Percentiles rank a stretch among this genome's conserved stretches.
Evolutionary conservation across 2,888 invertebrate genomes (phyloP).

Genomic region (Agrochola litura): DNA sequence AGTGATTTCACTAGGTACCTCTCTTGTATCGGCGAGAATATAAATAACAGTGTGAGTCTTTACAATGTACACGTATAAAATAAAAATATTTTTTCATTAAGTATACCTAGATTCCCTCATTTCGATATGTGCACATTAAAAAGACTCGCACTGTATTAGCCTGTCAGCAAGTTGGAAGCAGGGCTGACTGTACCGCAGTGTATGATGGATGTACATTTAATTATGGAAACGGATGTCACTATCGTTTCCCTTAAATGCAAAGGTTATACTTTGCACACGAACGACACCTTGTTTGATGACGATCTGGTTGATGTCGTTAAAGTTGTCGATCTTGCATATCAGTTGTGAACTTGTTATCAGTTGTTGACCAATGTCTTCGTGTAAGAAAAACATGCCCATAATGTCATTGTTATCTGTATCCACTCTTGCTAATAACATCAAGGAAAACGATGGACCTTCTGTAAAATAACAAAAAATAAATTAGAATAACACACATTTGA

Average conservation of each 20-base stretch:
- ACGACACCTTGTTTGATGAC: constrained; percentile 64
- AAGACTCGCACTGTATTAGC: not conserved
- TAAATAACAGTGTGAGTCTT: too few relatives aligned
- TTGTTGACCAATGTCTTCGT: constrained; percentile 19
- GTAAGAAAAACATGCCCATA: constrained; percentile 53
- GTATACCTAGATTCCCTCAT: too few relatives aligned
- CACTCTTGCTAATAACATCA: constrained; percentile 51
- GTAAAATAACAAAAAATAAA: constrained; percentile 27
- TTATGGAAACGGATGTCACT: not conserved
- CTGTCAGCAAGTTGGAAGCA: not conserved
- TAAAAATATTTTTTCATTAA: too few relatives aligned
- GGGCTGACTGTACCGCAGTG: not conserved
- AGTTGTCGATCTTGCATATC: constrained; percentile 47
- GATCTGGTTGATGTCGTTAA: constrained; percentile 58
- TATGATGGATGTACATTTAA: not conserved
- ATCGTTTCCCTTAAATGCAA: constrained; percentile 45
- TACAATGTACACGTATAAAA: too few relatives aligned
- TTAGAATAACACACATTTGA: not conserved
- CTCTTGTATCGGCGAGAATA: not conserved
- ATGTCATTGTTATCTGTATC: not conserved
- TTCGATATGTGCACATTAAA: too few relatives aligned
- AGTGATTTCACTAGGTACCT: constrained; percentile 26
- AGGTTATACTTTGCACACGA: constrained; percentile 55
- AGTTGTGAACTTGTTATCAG: constrained; percentile 25
- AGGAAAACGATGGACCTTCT: constrained; percentile 47